phyloP scores from a whole-genome alignment of 1,140 invertebrate species.

The Copidosoma floridanum region DNA sequence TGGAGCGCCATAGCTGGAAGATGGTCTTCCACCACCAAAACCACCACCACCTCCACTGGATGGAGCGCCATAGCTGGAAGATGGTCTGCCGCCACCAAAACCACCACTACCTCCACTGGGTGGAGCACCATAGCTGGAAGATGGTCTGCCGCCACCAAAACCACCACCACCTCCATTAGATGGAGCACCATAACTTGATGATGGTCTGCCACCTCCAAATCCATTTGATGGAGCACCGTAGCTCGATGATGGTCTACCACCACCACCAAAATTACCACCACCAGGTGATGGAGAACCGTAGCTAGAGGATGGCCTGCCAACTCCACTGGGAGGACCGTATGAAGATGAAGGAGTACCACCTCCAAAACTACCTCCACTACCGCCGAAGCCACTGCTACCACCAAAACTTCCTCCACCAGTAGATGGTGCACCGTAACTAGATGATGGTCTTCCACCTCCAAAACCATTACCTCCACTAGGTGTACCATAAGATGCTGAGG shows the following conservation, averaged over 20 bases:
- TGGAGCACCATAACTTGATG: conserved; percentile 44
- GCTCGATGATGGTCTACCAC: conserved; percentile 46
- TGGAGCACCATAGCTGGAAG: conserved; percentile 55
- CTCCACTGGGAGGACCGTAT: conserved; percentile 46
- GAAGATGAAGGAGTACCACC: conserved; percentile 43
- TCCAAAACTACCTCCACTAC: conserved; percentile 41
- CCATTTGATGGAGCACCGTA: conserved; percentile 43
- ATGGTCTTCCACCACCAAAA: conserved; percentile 47
- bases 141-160: conserved; percentile 28
- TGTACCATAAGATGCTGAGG: conserved; percentile 52
- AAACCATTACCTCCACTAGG: conserved; percentile 33
- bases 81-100: conserved; percentile 48
- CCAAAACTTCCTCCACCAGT: conserved; percentile 25
- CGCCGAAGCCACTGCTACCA: conserved; percentile 25
- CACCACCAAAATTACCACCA: conserved; percentile 16
- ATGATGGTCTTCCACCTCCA: conserved; percentile 49
- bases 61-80: conserved; percentile 42
- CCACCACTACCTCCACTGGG: conserved; percentile 37
- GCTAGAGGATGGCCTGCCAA: conserved; percentile 15
- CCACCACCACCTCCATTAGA: conserved; percentile 28
- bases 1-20: conserved; percentile 28
- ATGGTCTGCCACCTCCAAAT: conserved; percentile 29
- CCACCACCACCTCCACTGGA: conserved; percentile 25
- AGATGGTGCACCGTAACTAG: conserved; percentile 37
- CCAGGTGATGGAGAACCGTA: conserved; percentile 31